Evolutionary conservation across 2,797 vertebrate genomes (phyloP), one percentile per base, ranked within the genome.

Genomic region (Prunella strophiata): DNA sequence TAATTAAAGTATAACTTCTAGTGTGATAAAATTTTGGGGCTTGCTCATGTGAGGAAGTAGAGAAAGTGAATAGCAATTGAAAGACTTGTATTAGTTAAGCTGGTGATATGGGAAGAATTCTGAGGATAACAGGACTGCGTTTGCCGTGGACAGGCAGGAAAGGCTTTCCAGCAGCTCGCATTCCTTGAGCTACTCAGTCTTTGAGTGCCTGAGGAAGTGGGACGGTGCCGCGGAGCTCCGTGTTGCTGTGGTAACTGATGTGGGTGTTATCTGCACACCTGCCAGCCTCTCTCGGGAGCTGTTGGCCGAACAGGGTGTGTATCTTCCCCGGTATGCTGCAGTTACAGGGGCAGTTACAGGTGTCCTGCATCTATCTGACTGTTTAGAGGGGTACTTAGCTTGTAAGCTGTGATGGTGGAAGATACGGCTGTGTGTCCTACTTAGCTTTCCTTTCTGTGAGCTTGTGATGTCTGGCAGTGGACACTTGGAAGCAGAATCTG

Each of bases 401-500:
- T 75, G 10, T 45, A 6, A 51, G 66, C 36, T 61, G 19, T n/a
- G 62, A 40, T 36, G 32, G 65, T 42, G 40, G 52, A 54, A 55
- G 58, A 38, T 29, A 6, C 19, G 71, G 55, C 67, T 66, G 22
- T 2, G 2, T 2, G 5, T 73, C 94, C 84, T 91, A 51, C 92
- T 94, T 94, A 89, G 71, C 63, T 76, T 84, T 79, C 79, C 77
- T 84, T 85, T 66, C 62, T 63, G 2, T 54, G 77, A 75, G 77
- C 36, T 73, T 73, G 83, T 85, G 66, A 71, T 48, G 25, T 81
- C 54, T 95, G 88, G 70, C 92, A 55, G 27, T 13, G 74, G 63
- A 62, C 50, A 19, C 70, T 84, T 86, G 88, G 91, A 90, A 93
- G 58, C 61, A 93, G 62, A 91, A 72, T 45, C 36, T 85, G 43